Evolutionary conservation across 2,888 invertebrate genomes (phyloP).

Genomic region (Cephalotes varians): DNA sequence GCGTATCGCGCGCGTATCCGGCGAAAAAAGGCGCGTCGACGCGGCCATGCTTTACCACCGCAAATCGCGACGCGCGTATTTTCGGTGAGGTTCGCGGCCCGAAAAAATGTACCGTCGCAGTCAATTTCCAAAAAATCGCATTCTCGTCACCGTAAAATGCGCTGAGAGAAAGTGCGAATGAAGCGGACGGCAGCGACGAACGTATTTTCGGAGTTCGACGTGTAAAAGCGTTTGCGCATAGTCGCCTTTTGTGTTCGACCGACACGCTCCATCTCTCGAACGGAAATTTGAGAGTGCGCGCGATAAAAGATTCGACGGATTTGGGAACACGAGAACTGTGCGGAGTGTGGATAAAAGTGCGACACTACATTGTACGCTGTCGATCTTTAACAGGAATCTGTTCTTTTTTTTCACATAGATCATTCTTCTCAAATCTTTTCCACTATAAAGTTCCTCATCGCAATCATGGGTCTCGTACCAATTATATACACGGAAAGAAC

Average conservation of each 20-base stretch:
- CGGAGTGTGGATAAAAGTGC: not conserved
- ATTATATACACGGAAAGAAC: too few species aligned
- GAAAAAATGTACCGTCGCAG: constrained; percentile 27
- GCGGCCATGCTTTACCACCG: constrained; percentile 46
- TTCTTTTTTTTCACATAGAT: not conserved
- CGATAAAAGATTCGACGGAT: constrained; percentile 34
- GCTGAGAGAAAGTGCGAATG: not conserved
- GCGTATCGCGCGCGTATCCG: constrained; percentile 56
- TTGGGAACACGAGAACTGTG: constrained; percentile 29
- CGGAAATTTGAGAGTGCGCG: constrained; percentile 29
- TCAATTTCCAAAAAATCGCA: constrained; percentile 28
- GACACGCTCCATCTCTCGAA: constrained; percentile 23
- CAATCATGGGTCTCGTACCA: not conserved
- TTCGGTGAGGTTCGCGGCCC: constrained; percentile 10
- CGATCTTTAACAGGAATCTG: not conserved
- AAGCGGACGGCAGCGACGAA: not conserved
- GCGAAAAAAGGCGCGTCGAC: constrained; percentile 59
- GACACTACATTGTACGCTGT: constrained; percentile 7
- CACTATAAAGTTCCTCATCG: not conserved
- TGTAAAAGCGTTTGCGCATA: constrained; percentile 36
- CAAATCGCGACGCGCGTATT: constrained; percentile 37
- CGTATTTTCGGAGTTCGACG: constrained; percentile 18
- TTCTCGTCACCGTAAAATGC: not conserved
- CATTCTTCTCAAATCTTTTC: not conserved
- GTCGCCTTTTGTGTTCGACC: constrained; percentile 29